Evolutionary conservation across 2,888 invertebrate genomes (phyloP).

Genomic region (Pyralis farinalis): DNA sequence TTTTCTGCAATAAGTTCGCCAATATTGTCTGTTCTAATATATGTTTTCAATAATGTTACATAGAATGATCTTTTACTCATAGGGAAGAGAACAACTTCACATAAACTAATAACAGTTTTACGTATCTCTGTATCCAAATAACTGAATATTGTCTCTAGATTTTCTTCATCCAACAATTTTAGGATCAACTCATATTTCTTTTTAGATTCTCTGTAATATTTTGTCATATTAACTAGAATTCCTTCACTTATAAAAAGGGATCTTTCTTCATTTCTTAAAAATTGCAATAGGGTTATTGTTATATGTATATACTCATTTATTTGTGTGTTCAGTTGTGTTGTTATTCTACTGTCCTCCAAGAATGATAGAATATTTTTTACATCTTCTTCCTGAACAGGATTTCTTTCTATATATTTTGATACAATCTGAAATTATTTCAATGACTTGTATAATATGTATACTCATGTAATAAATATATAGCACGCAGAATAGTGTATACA

Average conservation of each 20-base stretch:
- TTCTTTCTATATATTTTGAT: conserved; percentile 49
- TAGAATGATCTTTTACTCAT: conserved; percentile 54
- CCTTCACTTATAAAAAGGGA: conserved; percentile 30
- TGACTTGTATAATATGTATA: too few relatives aligned
- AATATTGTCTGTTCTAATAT: conserved; percentile 60
- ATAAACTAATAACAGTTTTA: conserved; percentile 41
- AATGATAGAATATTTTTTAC: conserved; percentile 45
- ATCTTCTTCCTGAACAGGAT: conserved; percentile 41
- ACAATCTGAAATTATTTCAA: conserved; percentile 50
- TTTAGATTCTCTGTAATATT: conserved; percentile 60
- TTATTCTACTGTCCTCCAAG: conserved; percentile 55
- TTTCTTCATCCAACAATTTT: conserved; percentile 53
- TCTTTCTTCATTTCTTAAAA: conserved; percentile 32
- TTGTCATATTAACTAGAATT: conserved; percentile 44
- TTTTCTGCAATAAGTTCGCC: conserved; percentile 59
- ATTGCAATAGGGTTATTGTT: conserved; percentile 45
- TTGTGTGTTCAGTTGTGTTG: conserved; percentile 41
- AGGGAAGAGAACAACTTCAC: conserved; percentile 58
- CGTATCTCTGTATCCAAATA: conserved; percentile 48
- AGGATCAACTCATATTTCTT: conserved; percentile 62
- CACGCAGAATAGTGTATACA: too few relatives aligned
- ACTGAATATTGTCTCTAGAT: conserved; percentile 56
- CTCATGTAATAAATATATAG: too few relatives aligned
- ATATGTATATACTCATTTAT: conserved; percentile 52
- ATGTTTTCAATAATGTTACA: conserved; percentile 53